Base-by-base conservation (phyloP, 2,797 vertebrate species). In the Microctenopoma stevenorrisi region DNA sequence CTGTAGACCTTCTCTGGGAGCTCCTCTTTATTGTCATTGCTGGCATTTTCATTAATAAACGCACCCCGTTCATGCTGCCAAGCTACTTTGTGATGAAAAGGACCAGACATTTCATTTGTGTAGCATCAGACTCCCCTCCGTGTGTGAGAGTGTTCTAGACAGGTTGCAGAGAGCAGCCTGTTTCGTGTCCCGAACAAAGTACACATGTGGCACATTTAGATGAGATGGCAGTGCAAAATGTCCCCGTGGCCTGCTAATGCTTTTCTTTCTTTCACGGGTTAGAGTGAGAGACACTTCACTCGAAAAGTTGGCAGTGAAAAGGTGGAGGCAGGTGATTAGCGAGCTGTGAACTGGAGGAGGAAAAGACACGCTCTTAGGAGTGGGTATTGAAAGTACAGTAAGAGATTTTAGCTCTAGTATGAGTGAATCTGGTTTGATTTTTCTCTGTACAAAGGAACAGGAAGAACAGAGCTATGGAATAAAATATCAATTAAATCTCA, bases 161-260 rank as follows among this genome's bases (percentile, higher is more conserved):
- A 15, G 64, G 49, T 69, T 50, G 75, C 38, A 56, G 63, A 76
- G 67, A 69, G 56, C 74, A 72, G 61, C 10, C 57, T 68, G 56
- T 70, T 65, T 63, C 57, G 54, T 73, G 44, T 64, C 38, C 55
- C 47, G 70, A 78, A 76, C 69, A 83, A 80, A 76, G 70, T 56
- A 71, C 59, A 65, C 55, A 51, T 81, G 71, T 66, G 50, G 56
- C 59, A 65, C 55, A 48, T 81, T 72, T 64, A 42, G 52, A 54
- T 53, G 25, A 44, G 35, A 71, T 68, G 14, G 37, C 78, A 40
- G 79, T 49, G 87, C 88, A 87, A 80, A 83, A 79, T 74, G 79
- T 89, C 78, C 82, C 50, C 3, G 58, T 83, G 70, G 73, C 67
- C 71, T 67, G 56, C 64, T 76, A 60, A 84, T 74, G 64, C 53